Percentiles rank a stretch among this genome's conserved stretches.
These are phyloP conservation scores for Phaedon cochleariae DNA, from an alignment of 2,888 invertebrate species.

Conservation along the genomic window DNA sequence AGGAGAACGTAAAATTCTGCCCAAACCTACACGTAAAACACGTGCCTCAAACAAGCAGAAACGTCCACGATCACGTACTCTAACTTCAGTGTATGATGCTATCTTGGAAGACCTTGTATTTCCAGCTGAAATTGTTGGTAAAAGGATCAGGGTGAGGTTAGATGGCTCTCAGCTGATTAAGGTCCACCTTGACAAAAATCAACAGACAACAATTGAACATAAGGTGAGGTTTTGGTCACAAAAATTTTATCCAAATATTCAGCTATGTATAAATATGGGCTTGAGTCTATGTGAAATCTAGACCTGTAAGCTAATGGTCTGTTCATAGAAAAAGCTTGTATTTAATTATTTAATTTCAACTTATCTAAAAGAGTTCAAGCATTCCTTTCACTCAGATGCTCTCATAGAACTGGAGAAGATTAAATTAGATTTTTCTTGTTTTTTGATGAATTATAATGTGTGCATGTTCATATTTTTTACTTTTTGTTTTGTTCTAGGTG, in stretches of 20 bases:
- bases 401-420: too few species aligned
- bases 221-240: conserved; percentile 72
- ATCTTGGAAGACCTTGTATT: conserved; percentile 97
- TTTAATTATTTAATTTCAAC: too few species aligned
- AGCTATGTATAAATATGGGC: too few species aligned
- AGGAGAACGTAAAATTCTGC: conserved; percentile 96
- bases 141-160: conserved; percentile 93
- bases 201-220: conserved; percentile 99
- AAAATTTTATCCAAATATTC: conserved; percentile 11
- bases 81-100: conserved; percentile 97
- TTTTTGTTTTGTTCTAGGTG: conserved; percentile 71
- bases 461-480: conserved; percentile 20
- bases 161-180: conserved; percentile 97
- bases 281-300: too few species aligned
- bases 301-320: too few species aligned
- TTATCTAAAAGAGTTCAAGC: too few species aligned
- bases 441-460: too few species aligned
- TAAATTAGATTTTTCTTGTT: too few species aligned
- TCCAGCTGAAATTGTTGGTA: conserved; percentile 99
- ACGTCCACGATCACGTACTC: conserved; percentile 83
- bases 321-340: too few species aligned
- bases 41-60: conserved; percentile 80
- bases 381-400: too few species aligned
- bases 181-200: conserved; percentile 97
- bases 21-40: conserved; percentile 96